Evolutionary conservation across 1,140 invertebrate genomes (phyloP).

Genomic region (Carcinoscorpius rotundicauda): DNA sequence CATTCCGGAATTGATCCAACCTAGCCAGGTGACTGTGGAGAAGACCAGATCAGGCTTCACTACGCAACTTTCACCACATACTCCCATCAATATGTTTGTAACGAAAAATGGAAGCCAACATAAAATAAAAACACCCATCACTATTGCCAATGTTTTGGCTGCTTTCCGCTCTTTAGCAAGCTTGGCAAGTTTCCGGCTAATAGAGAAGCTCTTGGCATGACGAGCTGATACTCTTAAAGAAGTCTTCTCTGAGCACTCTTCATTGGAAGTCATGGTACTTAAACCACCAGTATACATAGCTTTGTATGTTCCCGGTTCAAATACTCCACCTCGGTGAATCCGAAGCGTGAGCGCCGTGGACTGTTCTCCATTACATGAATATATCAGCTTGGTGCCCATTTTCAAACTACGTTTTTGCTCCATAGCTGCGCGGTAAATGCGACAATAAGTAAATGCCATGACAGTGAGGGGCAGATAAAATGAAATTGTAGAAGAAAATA

Average conservation of each 20-base stretch:
- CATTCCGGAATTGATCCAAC: slow-evolving; percentile 98
- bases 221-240: slow-evolving; percentile 4
- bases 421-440: slow-evolving; percentile 87
- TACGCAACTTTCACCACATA: slow-evolving; percentile 68
- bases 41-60: slow-evolving; percentile 70
- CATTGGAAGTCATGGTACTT: no score
- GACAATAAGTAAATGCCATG: slow-evolving; percentile 94
- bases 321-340: slow-evolving; percentile 67
- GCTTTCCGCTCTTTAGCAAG: slow-evolving; percentile 42
- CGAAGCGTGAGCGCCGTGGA: slow-evolving; percentile 46
- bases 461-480: slow-evolving; percentile 95
- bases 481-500: slow-evolving; percentile 91
- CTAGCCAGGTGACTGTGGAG: slow-evolving; percentile 91
- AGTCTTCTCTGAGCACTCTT: no score
- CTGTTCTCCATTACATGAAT: slow-evolving; percentile 12
- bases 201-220: slow-evolving; percentile 46
- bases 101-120: slow-evolving; percentile 23
- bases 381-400: slow-evolving; percentile 46
- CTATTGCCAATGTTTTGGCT: slow-evolving; percentile 43
- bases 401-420: slow-evolving; percentile 83
- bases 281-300: neutral
- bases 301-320: slow-evolving; percentile 10
- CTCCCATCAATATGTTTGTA: slow-evolving; percentile 80
- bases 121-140: slow-evolving; percentile 27
- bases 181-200: slow-evolving; percentile 82